phyloP scores from a whole-genome alignment of 2,113 vertebrate species.

The chimpanzee (Pan troglodytes) region NHGRI_mPanTro3-v2.1_pri NC_072419.2:8551001-8551500 shows the following conservation, averaged over 20 bases:
- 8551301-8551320: background rate
- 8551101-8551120: fast-evolving
- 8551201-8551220: background rate
- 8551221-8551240: background rate
- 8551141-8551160: background rate
- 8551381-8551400: background rate
- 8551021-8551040: background rate
- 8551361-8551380: background rate
- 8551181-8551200: background rate
- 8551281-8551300: background rate
- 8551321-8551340: background rate
- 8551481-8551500: background rate
- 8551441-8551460: fast-evolving
- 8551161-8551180: background rate
- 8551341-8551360: too few relatives aligned
- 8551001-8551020: background rate
- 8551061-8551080: too few relatives aligned
- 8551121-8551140: too few relatives aligned
- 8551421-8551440: background rate
- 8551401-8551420: background rate
- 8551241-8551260: too few relatives aligned
- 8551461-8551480: too few relatives aligned
- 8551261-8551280: background rate
- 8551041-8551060: background rate
- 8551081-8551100: too few relatives aligned